Conservation (phyloP, 1,140 invertebrate species). For the Maniola jurtina region DNA sequence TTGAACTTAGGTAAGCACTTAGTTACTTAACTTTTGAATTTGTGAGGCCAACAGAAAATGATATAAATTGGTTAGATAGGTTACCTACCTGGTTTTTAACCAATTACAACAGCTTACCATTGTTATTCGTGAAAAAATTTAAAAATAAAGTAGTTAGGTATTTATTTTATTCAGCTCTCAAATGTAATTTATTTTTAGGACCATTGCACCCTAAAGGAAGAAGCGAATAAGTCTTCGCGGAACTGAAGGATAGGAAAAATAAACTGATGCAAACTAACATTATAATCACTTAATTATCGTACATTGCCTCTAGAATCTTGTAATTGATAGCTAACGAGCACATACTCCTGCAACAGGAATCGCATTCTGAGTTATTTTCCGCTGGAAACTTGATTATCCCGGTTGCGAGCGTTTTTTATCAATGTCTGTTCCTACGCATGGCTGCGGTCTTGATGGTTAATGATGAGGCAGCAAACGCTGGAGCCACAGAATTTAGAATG, state of each 20-base stretch:
- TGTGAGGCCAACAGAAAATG: too few relatives aligned
- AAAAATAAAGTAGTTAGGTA: too few relatives aligned
- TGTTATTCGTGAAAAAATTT: too few relatives aligned
- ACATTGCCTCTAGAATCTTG: conserved; percentile 2
- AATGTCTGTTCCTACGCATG: background rate
- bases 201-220: background rate
- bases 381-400: background rate
- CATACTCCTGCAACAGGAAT: background rate
- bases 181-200: background rate
- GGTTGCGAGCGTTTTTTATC: background rate
- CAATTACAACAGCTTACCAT: too few relatives aligned
- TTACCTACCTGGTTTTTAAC: too few relatives aligned
- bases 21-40: too few relatives aligned
- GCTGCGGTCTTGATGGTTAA: background rate
- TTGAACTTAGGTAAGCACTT: too few relatives aligned
- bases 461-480: background rate
- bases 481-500: background rate
- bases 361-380: background rate
- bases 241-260: background rate
- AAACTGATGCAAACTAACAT: conserved; percentile 1
- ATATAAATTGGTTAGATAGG: too few relatives aligned
- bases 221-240: background rate
- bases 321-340: conserved; percentile 4
- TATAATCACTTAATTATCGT: conserved; percentile 7
- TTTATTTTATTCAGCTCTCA: background rate